phyloP scores from a whole-genome alignment of 1,140 invertebrate species.

The Tenebrio molitor region DNA sequence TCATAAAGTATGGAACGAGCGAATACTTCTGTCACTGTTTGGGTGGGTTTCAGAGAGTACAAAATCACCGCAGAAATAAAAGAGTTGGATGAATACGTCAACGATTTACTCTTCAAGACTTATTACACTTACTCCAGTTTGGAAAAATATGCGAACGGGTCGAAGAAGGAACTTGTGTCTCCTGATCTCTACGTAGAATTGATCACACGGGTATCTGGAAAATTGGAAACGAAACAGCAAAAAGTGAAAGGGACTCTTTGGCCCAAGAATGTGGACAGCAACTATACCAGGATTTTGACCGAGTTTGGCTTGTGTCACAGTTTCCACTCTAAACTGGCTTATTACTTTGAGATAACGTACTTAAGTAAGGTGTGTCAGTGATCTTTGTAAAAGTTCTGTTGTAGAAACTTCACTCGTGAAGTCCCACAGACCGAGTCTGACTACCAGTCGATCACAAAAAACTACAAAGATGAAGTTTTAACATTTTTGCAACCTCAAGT shows the following conservation, averaged over 20 bases:
- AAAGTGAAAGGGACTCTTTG: not conserved
- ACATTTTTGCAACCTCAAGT: too few species aligned
- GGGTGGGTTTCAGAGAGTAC: conserved; percentile 30
- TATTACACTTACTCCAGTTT: conserved; percentile 46
- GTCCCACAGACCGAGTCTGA: not conserved
- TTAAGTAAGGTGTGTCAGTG: not conserved
- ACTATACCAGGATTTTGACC: not conserved
- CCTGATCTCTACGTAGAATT: not conserved
- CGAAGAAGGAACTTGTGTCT: conserved; percentile 32
- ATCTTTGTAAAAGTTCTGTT: not conserved
- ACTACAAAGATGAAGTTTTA: not conserved
- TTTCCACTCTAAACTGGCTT: not conserved
- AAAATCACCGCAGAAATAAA: conserved; percentile 13
- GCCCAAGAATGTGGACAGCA: not conserved
- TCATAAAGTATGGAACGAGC: too few species aligned
- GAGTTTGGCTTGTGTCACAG: conserved; percentile 34
- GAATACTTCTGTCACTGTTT: too few species aligned
- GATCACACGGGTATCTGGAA: not conserved
- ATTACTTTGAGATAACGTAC: not conserved
- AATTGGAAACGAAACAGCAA: not conserved
- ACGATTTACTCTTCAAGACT: conserved; percentile 47
- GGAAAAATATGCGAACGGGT: conserved; percentile 48
- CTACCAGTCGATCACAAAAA: not conserved
- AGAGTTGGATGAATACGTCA: conserved; percentile 26
- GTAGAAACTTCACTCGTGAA: not conserved